These are phyloP conservation scores for Alloplasta piceator DNA, from an alignment of 2,888 invertebrate genomes.

Conservation along the genomic window DNA sequence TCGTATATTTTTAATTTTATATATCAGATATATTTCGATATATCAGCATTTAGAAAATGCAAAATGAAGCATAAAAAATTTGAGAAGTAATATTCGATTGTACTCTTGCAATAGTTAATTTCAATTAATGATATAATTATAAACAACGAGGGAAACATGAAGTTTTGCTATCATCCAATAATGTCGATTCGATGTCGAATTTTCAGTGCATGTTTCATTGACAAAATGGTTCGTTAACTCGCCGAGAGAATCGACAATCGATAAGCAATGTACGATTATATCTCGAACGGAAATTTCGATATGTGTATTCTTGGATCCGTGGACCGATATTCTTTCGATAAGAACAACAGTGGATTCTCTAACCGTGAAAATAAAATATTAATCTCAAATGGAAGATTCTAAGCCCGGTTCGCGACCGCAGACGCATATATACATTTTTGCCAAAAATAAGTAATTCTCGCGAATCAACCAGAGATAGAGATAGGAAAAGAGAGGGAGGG, in stretches of 20 bases:
- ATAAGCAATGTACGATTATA: not conserved
- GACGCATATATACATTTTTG: slow-evolving; percentile 56
- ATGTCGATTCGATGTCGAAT: too few relatives aligned
- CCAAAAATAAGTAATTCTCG: slow-evolving; percentile 12
- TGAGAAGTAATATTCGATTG: too few relatives aligned
- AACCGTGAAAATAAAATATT: slow-evolving; percentile 38
- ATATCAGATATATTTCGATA: too few relatives aligned
- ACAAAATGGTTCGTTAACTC: not conserved
- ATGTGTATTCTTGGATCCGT: not conserved
- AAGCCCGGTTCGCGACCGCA: slow-evolving; percentile 13
- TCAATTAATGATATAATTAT: too few relatives aligned
- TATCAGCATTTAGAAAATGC: too few relatives aligned
- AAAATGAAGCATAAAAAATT: too few relatives aligned
- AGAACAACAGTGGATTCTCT: not conserved
- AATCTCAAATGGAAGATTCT: slow-evolving; percentile 17
- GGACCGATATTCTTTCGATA: not conserved
- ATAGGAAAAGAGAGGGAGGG: too few relatives aligned
- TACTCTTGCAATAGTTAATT: too few relatives aligned
- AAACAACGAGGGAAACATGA: too few relatives aligned
- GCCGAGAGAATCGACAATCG: not conserved
- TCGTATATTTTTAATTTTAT: too few relatives aligned
- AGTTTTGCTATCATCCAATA: too few relatives aligned
- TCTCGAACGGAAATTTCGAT: not conserved
- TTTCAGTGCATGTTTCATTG: not conserved
- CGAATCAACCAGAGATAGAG: not conserved